Base-by-base conservation (phyloP, 2,888 invertebrate species). In the Oasisia sp. region DNA sequence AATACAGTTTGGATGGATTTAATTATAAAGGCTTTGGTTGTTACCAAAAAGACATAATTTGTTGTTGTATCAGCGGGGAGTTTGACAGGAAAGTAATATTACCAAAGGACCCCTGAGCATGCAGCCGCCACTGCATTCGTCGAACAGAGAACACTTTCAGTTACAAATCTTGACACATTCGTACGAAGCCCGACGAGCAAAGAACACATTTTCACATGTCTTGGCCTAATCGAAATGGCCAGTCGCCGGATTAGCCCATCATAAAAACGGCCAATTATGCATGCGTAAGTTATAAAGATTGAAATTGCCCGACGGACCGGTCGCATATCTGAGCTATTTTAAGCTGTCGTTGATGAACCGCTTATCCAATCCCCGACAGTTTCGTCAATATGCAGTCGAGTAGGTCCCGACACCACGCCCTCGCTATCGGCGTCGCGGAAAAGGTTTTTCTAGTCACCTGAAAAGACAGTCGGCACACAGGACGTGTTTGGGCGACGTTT, bases 181-280 rank as follows among this genome's bases (percentile, higher is more conserved):
- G 14, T 74, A 7, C 27, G 19, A n/a, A 27, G 74, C 74, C 74
- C 74, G 74, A 27, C 14, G 19, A 74, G 7, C 74, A 74, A 74
- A 74, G 74, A 74, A 74, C 74, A 7, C 27, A 74, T 74, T 74
- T 74, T 74, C 19, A 74, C 74, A 74, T 19, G 74, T 74, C 74
- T 74, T 74, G 74, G 74, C 74, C 74, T 74, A 74, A 74, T 74
- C 74, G 74, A 74, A 74, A 74, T n/a, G 74, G 74, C 74, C 74
- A 74, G 74, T 74, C n/a, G 27, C 74, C n/a, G 74, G 74, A 74
- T 74, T 74, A 74, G 74, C 27, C 74, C 4, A 74, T 74, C 74
- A n/a, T 74, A 74, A 74, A 74, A 74, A 74, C 74, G 74, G 38
- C 74, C 74, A 74, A 74, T 74, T 74, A 74, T 74, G 74, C 74